phyloP scores from a whole-genome alignment of 2,113 vertebrate species.

The Arvicanthis niloticus region DNA sequence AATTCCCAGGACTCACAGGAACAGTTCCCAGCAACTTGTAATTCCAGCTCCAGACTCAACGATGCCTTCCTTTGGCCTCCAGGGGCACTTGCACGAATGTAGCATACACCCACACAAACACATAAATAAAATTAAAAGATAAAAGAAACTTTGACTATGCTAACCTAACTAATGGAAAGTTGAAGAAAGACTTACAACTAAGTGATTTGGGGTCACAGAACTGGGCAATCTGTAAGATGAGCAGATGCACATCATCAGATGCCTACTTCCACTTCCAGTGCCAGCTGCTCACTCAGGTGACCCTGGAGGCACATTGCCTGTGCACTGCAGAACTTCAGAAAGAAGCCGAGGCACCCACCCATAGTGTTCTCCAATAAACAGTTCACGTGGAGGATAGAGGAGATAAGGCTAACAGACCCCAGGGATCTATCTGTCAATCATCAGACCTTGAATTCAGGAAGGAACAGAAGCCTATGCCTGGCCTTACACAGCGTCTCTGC shows the following conservation, averaged over 20 bases:
- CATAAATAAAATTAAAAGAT: neutral
- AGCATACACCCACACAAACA: neutral
- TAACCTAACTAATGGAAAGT: neutral
- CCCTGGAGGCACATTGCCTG: neutral
- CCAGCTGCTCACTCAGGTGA: neutral
- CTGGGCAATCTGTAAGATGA: neutral
- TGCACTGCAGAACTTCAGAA: neutral
- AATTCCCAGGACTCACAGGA: neutral
- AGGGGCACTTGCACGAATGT: too few relatives aligned
- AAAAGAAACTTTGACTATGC: neutral
- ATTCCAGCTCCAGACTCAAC: neutral
- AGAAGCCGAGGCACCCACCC: neutral
- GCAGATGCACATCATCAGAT: neutral
- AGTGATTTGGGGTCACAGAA: neutral
- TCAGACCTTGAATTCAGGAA: neutral
- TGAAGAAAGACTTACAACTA: constrained; percentile 14
- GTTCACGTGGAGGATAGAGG: neutral
- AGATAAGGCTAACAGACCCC: neutral
- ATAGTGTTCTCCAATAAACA: neutral
- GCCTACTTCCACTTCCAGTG: neutral
- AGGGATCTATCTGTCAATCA: neutral
- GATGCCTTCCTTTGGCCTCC: neutral
- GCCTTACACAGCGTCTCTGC: neutral
- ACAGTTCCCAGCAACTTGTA: neutral
- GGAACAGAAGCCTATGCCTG: neutral